These are phyloP conservation scores for Loriculus beryllinus DNA, from an alignment of 2,797 vertebrate species.

Conservation along the genomic window DNA sequence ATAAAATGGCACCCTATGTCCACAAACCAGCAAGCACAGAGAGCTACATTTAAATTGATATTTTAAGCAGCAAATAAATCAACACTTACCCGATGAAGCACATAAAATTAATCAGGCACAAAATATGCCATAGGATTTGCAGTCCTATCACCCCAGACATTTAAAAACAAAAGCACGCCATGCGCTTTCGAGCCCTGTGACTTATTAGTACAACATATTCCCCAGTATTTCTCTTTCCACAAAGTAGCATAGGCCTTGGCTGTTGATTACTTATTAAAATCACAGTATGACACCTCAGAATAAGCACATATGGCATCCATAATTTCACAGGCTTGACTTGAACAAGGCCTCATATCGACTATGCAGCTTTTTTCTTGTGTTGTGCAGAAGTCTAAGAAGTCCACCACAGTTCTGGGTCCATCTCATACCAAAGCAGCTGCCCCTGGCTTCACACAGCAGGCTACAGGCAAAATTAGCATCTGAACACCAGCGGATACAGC, in stretches of 20 bases:
- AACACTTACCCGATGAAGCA: slow-evolving; percentile 2
- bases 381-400: not conserved
- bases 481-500: rapidly evolving
- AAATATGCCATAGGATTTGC: slow-evolving; percentile 17
- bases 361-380: not conserved
- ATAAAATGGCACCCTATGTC: slow-evolving; percentile 35
- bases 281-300: not conserved
- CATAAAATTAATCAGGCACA: slow-evolving; percentile 18
- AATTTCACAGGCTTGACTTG: not conserved
- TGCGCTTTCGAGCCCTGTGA: not conserved
- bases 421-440: not conserved
- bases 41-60: slow-evolving; percentile 20
- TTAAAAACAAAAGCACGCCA: not conserved
- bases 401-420: not conserved
- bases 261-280: slow-evolving; percentile 40
- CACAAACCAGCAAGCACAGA: not conserved
- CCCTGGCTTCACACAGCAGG: not conserved
- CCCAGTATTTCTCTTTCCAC: not conserved
- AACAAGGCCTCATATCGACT: not conserved
- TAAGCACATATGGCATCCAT: not conserved
- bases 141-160: slow-evolving; percentile 3
- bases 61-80: slow-evolving; percentile 35
- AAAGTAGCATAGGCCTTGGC: not conserved
- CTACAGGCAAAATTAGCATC: not conserved
- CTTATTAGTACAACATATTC: not conserved